Evolutionary conservation across 2,888 invertebrate species (phyloP), one percentile per base, ranked within the genome.

Genomic region (Harmothoe impar): DNA sequence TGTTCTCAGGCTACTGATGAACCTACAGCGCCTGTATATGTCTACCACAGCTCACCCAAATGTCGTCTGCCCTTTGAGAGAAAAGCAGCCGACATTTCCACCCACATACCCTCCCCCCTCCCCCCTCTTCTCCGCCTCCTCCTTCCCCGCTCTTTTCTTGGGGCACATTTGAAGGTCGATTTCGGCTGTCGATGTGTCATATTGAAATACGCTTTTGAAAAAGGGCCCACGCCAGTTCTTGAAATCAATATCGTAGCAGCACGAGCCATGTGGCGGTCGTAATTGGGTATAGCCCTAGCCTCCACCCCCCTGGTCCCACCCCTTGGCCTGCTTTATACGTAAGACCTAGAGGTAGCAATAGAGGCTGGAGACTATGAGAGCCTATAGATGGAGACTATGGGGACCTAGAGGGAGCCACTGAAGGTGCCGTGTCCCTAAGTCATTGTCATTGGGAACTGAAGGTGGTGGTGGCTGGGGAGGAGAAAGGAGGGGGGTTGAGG

Each of bases 121-220:
- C 81, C 10, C 31, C 81, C 15, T 10, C 81, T 10, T n/a, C n/a
- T n/a, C n/a, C n/a, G n/a, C n/a, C n/a, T n/a, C n/a, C n/a, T n/a
- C 7, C 81, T n/a, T 29, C 81, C 81, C 5, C 52, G 12, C 5
- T 5, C 29, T n/a, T 12, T 12, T 51, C 10, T n/a, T 85, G 85
- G 85, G 51, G 52, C n/a, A 51, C 43, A 43, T 43, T 51, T 85
- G 51, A 51, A 85, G 85, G 85, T 86, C 86, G 86, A 86, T 86
- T 33, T 86, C 10, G n/a, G 17, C 17, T 29, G 33, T 54, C 56
- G 86, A 86, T 86, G 85, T 52, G 86, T 56, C 56, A 56, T 56
- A 86, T 86, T 86, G 86, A 86, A 54, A 54, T 86, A 31, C 20
- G 86, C 86, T 54, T 43, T 51, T 52, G 52, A 54, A 86, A 54